These are phyloP conservation scores for Drosophila gunungcola DNA, from an alignment of 1,140 invertebrate species.

Conservation along the genomic window DNA sequence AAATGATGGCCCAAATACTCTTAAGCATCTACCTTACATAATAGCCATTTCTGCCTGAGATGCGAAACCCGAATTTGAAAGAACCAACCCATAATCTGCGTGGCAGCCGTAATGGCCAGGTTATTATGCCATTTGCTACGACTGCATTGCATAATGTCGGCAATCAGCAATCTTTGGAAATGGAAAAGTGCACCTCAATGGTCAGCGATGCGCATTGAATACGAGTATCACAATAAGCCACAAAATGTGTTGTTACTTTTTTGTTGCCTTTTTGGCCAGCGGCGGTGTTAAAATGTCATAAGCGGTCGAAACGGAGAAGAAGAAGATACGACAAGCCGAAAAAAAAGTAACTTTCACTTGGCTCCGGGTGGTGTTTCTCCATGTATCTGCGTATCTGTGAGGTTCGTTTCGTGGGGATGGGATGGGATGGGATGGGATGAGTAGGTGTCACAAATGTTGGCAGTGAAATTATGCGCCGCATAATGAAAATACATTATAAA, in stretches of 20 bases:
- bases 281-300: constrained; percentile 54
- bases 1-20: background rate
- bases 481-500: constrained; percentile 70
- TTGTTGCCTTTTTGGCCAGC: constrained; percentile 37
- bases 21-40: background rate
- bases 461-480: constrained; percentile 64
- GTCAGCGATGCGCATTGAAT: constrained; percentile 61
- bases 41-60: background rate
- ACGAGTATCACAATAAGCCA: constrained; percentile 36
- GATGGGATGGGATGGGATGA: constrained; percentile 26
- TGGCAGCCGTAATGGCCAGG: constrained; percentile 5
- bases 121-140: constrained; percentile 27
- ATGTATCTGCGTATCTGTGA: constrained; percentile 32
- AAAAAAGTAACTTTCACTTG: constrained; percentile 50
- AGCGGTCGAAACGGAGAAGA: constrained; percentile 31
- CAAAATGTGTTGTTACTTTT: constrained; percentile 11
- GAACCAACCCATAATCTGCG: background rate
- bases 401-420: constrained; percentile 22
- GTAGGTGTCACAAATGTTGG: constrained; percentile 72
- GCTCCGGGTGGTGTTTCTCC: constrained; percentile 20
- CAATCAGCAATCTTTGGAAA: constrained; percentile 39
- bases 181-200: constrained; percentile 50
- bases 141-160: constrained; percentile 30
- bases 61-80: background rate
- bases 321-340: constrained; percentile 9